Conservation (phyloP, 2,888 invertebrate genomes). For the Lepidonotus clava region DNA sequence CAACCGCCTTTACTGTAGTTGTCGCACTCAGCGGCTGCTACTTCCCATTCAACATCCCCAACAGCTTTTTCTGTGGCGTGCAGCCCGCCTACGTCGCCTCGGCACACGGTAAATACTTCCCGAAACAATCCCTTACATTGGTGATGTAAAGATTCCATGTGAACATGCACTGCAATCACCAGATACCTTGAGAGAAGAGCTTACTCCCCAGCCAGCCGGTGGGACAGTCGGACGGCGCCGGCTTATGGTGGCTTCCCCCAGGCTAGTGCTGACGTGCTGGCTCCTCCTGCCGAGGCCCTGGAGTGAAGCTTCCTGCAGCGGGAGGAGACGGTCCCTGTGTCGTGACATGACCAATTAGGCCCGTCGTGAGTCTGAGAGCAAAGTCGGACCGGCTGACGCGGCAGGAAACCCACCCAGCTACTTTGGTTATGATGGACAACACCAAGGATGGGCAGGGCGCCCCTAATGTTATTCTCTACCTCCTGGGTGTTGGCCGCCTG, state of each 20-base stretch:
- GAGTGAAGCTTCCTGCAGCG: background rate
- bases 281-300: background rate
- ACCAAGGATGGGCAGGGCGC: background rate
- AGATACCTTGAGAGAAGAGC: background rate
- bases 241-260: background rate
- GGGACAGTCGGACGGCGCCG: background rate
- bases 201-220: background rate
- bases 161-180: constrained; percentile 13
- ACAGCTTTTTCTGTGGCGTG: too few species aligned
- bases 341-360: constrained; percentile 43
- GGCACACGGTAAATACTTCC: too few species aligned
- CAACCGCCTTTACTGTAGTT: too few species aligned
- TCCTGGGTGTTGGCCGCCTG: background rate
- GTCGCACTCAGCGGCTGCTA: too few species aligned
- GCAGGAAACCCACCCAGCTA: background rate
- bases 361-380: background rate
- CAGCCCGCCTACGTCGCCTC: too few species aligned
- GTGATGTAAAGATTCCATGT: constrained; percentile 14
- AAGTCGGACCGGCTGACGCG: background rate
- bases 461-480: constrained; percentile 12
- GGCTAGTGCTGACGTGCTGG: background rate
- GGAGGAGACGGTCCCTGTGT: background rate
- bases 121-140: background rate
- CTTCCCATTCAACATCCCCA: too few species aligned
- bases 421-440: constrained; percentile 22